Conservation (phyloP, 2,797 vertebrate genomes). For the Malurus leucopterus region DNA sequence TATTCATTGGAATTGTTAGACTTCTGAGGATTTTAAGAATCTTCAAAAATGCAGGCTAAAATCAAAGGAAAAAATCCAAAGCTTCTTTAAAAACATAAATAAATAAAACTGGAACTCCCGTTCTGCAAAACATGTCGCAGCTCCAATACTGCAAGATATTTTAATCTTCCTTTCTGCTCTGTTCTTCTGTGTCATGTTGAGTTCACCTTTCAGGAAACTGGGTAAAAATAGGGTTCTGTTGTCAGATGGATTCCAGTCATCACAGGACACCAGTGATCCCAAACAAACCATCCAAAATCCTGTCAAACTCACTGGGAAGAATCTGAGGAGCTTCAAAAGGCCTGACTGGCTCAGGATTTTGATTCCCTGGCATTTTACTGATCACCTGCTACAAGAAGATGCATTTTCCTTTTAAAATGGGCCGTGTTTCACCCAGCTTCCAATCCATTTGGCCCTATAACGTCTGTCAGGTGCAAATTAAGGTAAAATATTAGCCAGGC, state of each 20-base stretch:
- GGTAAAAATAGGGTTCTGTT: not conserved
- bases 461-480: slow-evolving; percentile 2
- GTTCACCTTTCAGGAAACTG: not conserved
- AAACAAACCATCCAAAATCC: not conserved
- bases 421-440: not conserved
- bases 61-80: not conserved
- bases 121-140: not conserved
- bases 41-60: not conserved
- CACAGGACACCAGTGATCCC: not conserved
- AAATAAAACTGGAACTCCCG: not conserved
- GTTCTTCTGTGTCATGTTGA: not conserved
- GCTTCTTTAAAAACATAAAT: not conserved
- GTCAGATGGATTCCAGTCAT: not conserved
- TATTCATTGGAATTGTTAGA: not conserved
- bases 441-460: not conserved
- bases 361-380: not conserved
- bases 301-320: not conserved
- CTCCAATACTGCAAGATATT: not conserved
- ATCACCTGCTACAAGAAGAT: not conserved
- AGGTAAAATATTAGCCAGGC: not conserved
- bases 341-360: not conserved
- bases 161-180: not conserved
- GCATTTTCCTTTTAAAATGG: not conserved
- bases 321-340: not conserved
- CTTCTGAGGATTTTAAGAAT: not conserved